Evolutionary conservation across 2,888 invertebrate genomes (phyloP).

Genomic region (Tinea trinotella): DNA sequence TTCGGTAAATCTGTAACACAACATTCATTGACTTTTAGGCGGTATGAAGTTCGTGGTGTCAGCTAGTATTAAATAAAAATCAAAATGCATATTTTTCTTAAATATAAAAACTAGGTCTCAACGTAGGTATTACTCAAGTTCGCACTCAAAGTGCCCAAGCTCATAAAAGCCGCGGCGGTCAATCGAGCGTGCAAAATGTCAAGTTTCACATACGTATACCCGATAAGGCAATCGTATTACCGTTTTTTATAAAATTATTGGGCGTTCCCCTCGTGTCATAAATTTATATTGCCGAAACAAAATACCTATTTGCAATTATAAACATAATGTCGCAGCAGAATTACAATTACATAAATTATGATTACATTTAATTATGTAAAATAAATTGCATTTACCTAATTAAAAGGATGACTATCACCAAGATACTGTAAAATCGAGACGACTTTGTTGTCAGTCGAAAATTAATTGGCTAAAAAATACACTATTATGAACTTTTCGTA

Average conservation of each 20-base stretch:
- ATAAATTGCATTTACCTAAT: too few relatives aligned
- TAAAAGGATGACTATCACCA: too few relatives aligned
- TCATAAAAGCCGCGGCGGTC: background rate
- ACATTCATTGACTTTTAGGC: too few relatives aligned
- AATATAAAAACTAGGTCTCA: background rate
- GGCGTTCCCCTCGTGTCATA: background rate
- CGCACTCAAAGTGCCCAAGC: background rate
- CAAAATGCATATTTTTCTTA: background rate
- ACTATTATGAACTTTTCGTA: too few relatives aligned
- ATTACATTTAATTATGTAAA: too few relatives aligned
- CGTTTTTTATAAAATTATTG: background rate
- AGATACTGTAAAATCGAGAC: too few relatives aligned
- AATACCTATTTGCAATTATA: background rate
- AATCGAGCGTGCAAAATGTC: slow-evolving; percentile 2
- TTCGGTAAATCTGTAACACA: too few relatives aligned
- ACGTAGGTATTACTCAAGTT: background rate
- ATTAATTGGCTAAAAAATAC: too few relatives aligned
- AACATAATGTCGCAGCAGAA: background rate
- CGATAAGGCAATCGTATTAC: background rate
- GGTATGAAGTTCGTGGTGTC: too few relatives aligned
- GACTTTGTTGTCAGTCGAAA: too few relatives aligned
- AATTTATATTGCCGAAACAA: slow-evolving; percentile 2
- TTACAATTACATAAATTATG: too few relatives aligned
- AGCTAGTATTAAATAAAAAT: too few relatives aligned
- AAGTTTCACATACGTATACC: background rate